Percentiles rank a stretch among this genome's conserved stretches.
Evolutionary conservation across 1,140 invertebrate genomes (phyloP).

Genomic region (Teleopsis dalmanni): DNA sequence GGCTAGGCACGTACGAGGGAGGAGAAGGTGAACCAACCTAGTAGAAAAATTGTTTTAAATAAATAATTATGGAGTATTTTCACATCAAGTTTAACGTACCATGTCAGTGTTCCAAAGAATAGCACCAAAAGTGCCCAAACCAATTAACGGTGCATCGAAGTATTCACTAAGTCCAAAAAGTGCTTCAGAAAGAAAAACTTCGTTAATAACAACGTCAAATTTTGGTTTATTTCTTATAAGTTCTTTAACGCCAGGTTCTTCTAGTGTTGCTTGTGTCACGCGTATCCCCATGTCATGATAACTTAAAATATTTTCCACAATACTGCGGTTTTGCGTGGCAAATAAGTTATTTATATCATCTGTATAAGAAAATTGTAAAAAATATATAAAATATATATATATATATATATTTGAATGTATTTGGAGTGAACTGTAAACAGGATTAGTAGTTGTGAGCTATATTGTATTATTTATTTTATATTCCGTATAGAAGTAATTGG

Average conservation of each 20-base stretch:
- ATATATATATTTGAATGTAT: no score
- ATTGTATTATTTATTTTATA: no score
- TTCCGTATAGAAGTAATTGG: no score
- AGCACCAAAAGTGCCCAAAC: constrained; percentile 34
- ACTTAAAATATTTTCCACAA: constrained; percentile 21
- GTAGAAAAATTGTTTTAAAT: neutral
- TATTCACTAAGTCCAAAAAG: constrained; percentile 33
- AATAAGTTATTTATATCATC: constrained; percentile 19
- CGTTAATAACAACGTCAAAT: constrained; percentile 36
- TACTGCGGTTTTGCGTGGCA: constrained; percentile 12
- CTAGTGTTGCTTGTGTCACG: constrained; percentile 21
- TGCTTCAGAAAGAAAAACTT: constrained; percentile 37
- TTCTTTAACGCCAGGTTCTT: constrained; percentile 19
- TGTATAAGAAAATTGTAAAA: constrained; percentile 10
- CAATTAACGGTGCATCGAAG: constrained; percentile 39
- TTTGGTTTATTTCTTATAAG: constrained; percentile 26
- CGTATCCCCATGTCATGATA: constrained; percentile 29
- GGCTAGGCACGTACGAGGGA: constrained; percentile 40
- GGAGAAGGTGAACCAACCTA: constrained; percentile 42
- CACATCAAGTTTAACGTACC: constrained; percentile 7
- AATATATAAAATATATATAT: no score
- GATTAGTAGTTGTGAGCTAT: no score
- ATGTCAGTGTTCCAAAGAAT: constrained; percentile 29
- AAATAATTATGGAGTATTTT: neutral
- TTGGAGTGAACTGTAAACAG: no score